Base-by-base conservation (phyloP, 2,888 invertebrate species). In the Exephanes ischioxanthus region DNA sequence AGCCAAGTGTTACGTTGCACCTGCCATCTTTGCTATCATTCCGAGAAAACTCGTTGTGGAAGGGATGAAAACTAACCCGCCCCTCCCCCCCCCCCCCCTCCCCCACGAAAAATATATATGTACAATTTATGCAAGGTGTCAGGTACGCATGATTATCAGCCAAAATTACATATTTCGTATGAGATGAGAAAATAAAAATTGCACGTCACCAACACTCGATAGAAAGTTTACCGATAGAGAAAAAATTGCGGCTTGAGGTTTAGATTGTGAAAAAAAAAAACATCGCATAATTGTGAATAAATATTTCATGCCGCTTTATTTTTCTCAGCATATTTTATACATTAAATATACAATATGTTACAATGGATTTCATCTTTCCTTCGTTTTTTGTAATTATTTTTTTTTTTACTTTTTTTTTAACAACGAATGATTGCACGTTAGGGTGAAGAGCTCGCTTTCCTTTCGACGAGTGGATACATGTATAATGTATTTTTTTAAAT, bases 281-380 rank as follows among this genome's bases (percentile, higher is more conserved):
- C 7, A 63, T 33, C 14, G 63, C 63, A 63, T 16, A n/a, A 45
- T 85, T 88, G 90, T 93, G 93, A 93, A 93, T 93, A 93, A 93
- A 93, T 93, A 93, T 92, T 90, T 89, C 88, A 82, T 90, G 90
- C 81, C 84, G 92, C 91, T 93, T 93, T 93, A 93, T 93, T 92
- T 76, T 90, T 75, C 71, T 85, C 88, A 90, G 87, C 84, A 89
- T 87, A 84, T 85, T 87, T 85, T 90, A 87, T 89, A 90, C 90
- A 91, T 90, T 91, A 92, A 90, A 87, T 84, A 80, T 93, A 93
- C 93, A 93, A 90, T 92, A 93, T 91, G 88, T 92, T 92, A 92
- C 91, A 93, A 83, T 90, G 89, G 79, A 83, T 83, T 80, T 73
- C 80, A 63, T 84, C 75, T 83, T 87, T 83, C 77, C 48, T 26